Base-by-base conservation (phyloP, 2,888 invertebrate genomes). In the Nomada flava region DNA sequence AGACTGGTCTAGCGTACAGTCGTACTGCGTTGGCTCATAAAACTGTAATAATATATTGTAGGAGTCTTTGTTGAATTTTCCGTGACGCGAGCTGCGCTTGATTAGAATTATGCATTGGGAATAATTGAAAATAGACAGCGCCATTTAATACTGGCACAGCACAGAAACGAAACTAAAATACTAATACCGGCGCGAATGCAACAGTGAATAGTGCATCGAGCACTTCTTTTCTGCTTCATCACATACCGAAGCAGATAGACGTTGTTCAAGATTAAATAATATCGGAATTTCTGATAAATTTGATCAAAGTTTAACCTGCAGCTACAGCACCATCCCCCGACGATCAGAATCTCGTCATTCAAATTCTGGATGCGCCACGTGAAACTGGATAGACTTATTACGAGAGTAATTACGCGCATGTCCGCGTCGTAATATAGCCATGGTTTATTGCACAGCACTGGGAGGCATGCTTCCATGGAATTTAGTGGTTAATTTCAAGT, bases 401-500 rank as follows among this genome's bases (percentile, higher is more conserved):
- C 11, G 20, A 29, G 15, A 62, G 50, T 73, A 80, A 80, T 80
- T 80, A 80, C 80, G 44, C 11, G 72, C 55, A 26, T 76, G 77
- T 70, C 69, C 64, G 70, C 59, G 26, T 42, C 42, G 26, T 72
- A 73, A 80, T 68, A 62, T 23, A 42, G 42, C 62, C 11, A 23
- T 44, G 20, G 79, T 42, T 78, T 53, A 65, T 70, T 72, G 67
- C 71, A 26, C 62, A 47, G 52, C 62, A 29, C 55, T n/a, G 42
- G 5, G 52, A 55, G 80, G 64, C 47, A 80, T 50, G 80, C 50
- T 73, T 52, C 52, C 73, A 50, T 9, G 55, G 62, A 80, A 68
- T 73, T 80, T 79, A 72, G 67, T 80, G 52, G 80, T 60, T 80
- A 68, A 67, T 72, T 72, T 29, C 62, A 36, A 79, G 72, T 67